Percentiles rank a stretch among this genome's conserved stretches.
Evolutionary conservation across 2,888 invertebrate genomes (phyloP).

Genomic region (Minunthozetes semirufus): DNA sequence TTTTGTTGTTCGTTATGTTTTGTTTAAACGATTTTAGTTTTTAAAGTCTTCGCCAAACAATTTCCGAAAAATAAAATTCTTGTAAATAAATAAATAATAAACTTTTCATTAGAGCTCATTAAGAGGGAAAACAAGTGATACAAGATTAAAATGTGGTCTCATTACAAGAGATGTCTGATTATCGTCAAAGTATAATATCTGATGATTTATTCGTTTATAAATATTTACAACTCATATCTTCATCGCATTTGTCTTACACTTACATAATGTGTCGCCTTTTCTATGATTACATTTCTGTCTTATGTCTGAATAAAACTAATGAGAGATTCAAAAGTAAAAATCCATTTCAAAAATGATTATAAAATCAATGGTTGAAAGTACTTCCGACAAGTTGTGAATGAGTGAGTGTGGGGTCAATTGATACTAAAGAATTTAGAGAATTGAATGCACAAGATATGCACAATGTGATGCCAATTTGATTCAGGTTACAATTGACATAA

Average conservation of each 20-base stretch:
- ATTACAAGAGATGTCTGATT: background rate
- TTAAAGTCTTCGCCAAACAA: background rate
- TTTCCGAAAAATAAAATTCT: background rate
- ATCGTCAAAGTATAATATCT: background rate
- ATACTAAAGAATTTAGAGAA: too few relatives aligned
- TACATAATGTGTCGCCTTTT: constrained; percentile 7
- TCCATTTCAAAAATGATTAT: background rate
- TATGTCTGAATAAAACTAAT: background rate
- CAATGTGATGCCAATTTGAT: too few relatives aligned
- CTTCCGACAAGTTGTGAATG: too few relatives aligned
- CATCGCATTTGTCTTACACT: background rate
- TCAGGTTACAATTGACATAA: too few relatives aligned
- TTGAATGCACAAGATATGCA: too few relatives aligned
- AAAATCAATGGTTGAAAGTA: background rate
- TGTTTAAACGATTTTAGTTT: background rate
- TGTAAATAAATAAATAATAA: background rate
- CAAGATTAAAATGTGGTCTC: background rate
- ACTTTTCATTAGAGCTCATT: background rate
- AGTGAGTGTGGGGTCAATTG: too few relatives aligned
- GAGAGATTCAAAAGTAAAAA: background rate
- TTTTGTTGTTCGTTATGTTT: too few relatives aligned
- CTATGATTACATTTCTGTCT: background rate
- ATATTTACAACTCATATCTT: background rate
- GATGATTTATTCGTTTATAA: constrained; percentile 1
- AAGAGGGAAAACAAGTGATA: background rate